phyloP scores from a whole-genome alignment of 2,113 vertebrate species.

The Neotragus pygmaeus region DNA sequence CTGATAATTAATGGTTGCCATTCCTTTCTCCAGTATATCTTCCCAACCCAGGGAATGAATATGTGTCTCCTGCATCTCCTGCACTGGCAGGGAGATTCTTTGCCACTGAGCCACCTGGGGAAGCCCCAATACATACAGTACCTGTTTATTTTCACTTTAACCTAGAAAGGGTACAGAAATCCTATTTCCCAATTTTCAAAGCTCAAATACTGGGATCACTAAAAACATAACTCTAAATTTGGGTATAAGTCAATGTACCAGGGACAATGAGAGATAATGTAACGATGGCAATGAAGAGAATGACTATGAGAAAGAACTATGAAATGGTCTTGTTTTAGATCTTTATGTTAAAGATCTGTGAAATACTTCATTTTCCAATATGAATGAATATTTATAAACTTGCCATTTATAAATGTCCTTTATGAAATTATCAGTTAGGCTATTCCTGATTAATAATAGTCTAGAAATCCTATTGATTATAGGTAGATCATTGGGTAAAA shows the following conservation, averaged over 20 bases:
- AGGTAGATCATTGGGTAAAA: conserved; percentile 15
- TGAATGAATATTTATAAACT: conserved; percentile 10
- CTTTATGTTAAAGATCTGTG: background rate
- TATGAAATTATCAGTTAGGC: background rate
- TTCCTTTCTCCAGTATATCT: background rate
- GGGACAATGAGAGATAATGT: background rate
- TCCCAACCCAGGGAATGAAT: background rate
- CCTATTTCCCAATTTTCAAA: conserved; percentile 2
- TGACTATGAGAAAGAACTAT: background rate
- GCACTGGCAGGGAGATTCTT: background rate
- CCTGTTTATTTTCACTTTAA: background rate
- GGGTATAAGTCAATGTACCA: background rate
- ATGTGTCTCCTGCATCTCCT: background rate
- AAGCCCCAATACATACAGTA: background rate
- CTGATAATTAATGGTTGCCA: background rate
- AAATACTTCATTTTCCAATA: background rate
- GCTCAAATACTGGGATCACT: background rate
- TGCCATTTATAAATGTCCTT: background rate
- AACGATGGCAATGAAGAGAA: background rate
- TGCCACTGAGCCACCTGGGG: background rate
- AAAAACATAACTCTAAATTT: background rate
- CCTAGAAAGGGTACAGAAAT: conserved; percentile 22
- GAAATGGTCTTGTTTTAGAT: background rate
- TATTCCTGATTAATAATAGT: conserved; percentile 3
- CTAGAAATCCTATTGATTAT: background rate